Conservation (phyloP, 2,113 vertebrate genomes). For the Zeus faber region DNA sequence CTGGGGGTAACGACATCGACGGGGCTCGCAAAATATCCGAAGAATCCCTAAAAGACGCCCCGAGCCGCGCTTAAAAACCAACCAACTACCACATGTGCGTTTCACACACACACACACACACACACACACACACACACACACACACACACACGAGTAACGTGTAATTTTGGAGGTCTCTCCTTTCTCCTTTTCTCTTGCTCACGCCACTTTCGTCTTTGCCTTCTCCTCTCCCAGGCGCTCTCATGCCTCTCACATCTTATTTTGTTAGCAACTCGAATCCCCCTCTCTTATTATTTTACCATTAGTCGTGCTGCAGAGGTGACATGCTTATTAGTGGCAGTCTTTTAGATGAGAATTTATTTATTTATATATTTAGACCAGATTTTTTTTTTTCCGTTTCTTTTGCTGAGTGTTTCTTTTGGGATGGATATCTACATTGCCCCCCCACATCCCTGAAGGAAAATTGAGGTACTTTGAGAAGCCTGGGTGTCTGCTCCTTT, state of each 20-base stretch:
- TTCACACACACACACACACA: too few species aligned
- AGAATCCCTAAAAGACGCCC: too few species aligned
- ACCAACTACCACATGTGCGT: too few species aligned
- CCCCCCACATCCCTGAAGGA: slow-evolving; percentile 9
- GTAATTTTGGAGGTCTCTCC: too few species aligned
- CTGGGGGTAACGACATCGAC: too few species aligned
- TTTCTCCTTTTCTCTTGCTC: too few species aligned
- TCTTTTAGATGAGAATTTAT: slow-evolving; percentile 6
- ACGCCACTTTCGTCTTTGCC: background rate
- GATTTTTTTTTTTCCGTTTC: slow-evolving; percentile 15
- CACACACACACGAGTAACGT: too few species aligned
- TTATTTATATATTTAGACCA: background rate
- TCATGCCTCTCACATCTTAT: slow-evolving; percentile 15
- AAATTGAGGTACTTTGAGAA: slow-evolving; percentile 8
- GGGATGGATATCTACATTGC: background rate
- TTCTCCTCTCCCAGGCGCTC: slow-evolving; percentile 5
- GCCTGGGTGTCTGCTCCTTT: background rate
- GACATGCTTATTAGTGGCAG: slow-evolving; percentile 24
- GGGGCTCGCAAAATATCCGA: too few species aligned
- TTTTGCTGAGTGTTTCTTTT: slow-evolving; percentile 1
- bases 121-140: too few species aligned
- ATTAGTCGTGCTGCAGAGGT: slow-evolving; percentile 22
- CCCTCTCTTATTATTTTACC: slow-evolving; percentile 27
- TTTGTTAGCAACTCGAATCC: slow-evolving; percentile 42
- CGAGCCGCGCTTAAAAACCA: too few species aligned